These are phyloP conservation scores for Agonum fuliginosum DNA, from an alignment of 2,888 invertebrate species.

Conservation along the genomic window DNA sequence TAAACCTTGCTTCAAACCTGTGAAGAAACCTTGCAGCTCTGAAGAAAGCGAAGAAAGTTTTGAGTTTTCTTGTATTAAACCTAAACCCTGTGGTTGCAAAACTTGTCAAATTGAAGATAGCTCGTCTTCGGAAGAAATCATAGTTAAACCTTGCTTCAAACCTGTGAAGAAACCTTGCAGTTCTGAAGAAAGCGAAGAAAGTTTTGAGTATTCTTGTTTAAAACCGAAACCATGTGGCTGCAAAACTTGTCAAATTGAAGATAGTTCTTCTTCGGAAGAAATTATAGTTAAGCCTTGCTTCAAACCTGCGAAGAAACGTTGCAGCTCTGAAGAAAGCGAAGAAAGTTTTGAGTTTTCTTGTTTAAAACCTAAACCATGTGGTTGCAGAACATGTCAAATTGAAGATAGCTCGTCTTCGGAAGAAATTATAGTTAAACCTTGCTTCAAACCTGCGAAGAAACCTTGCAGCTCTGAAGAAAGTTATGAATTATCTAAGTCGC, in stretches of 20 bases:
- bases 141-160: slow-evolving; percentile 3
- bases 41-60: no score
- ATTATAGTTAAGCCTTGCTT: slow-evolving; percentile 39
- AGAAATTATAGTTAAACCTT: no score
- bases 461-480: slow-evolving; percentile 15
- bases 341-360: background rate
- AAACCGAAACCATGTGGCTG: slow-evolving; percentile 10
- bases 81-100: background rate
- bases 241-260: background rate
- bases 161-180: background rate
- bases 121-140: slow-evolving; percentile 23
- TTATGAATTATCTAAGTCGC: no score
- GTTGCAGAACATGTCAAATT: no score
- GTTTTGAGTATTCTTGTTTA: background rate
- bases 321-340: no score
- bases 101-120: background rate
- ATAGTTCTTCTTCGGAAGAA: slow-evolving; percentile 24
- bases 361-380: slow-evolving; percentile 2
- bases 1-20: no score
- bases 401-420: no score
- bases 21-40: no score
- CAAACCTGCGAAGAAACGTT: no score
- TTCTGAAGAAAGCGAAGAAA: background rate
- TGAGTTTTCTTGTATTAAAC: background rate
- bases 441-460: background rate